Base-by-base conservation (phyloP, 35 echinoderm and acorn worm species). In the Stichopus chloronotus region DNA sequence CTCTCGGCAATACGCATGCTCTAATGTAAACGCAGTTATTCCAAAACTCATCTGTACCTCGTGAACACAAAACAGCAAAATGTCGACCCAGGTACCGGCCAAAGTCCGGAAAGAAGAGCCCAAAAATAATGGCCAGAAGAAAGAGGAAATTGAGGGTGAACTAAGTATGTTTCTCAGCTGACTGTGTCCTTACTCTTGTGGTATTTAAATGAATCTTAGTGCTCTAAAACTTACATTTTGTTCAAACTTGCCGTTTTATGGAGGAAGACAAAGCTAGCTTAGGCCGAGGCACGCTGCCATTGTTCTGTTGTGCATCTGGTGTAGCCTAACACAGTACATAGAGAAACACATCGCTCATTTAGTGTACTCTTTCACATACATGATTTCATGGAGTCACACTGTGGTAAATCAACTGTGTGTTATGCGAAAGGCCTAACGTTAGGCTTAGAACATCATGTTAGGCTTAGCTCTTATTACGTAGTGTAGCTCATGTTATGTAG, bases 71-170 rank as follows among this genome's bases (percentile, higher is more conserved):
- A 92, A 94, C 84, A 76, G 80, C 96, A 97, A 97, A 94, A 98
- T 98, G 97, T 98, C 97, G 68, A 90, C 94, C 89, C 95, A 53
- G 80, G 80, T 95, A 93, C 97, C 97, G 92, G 95, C 97, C 79
- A 98, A 98, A 98, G 84, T 98, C 85, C 91, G 95, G 92, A 98
- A 98, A 91, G 97, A 96, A 94, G 97, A 98, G 86, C 86, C 93
- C 60, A 94, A 93, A 92, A 98, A 98, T 78, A 98, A 98, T 93
- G 97, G 97, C 58, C 93, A 98, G 94, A 94, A 98, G 88, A 94
- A 81, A 25, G 95, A 96, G 17, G 97, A 98, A 93, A 85, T 85
- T 56, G 82, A 85, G 82, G 82, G 82, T 58, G 82, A 85, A 85
- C 58, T 85, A 58, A 85, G 82, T 85, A 85, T 85, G 82, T 85